Conservation (phyloP, 2,113 vertebrate species). For the Xenopus tropicalis region UCB_Xtro_10.0 CM004444.2:25951001-25951500, state of each 20-base stretch:
- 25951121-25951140: too few relatives aligned
- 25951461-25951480: too few relatives aligned
- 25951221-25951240: slow-evolving; percentile 74
- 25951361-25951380: slow-evolving; percentile 8
- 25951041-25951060: too few relatives aligned
- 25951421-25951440: too few relatives aligned
- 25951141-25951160: slow-evolving; percentile 41
- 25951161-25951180: slow-evolving; percentile 54
- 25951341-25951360: slow-evolving; percentile 56
- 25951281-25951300: slow-evolving; percentile 52
- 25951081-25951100: too few relatives aligned
- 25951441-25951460: too few relatives aligned
- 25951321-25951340: slow-evolving; percentile 51
- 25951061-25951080: too few relatives aligned
- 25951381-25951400: neutral
- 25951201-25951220: slow-evolving; percentile 72
- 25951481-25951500: too few relatives aligned
- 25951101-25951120: too few relatives aligned
- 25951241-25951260: slow-evolving; percentile 58
- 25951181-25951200: slow-evolving; percentile 57
- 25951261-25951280: slow-evolving; percentile 57
- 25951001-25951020: too few relatives aligned
- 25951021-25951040: too few relatives aligned
- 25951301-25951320: slow-evolving; percentile 46
- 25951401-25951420: too few relatives aligned